Evolutionary conservation across 2,113 vertebrate genomes (phyloP).

Genomic region (Neogobius melanostomus): DNA sequence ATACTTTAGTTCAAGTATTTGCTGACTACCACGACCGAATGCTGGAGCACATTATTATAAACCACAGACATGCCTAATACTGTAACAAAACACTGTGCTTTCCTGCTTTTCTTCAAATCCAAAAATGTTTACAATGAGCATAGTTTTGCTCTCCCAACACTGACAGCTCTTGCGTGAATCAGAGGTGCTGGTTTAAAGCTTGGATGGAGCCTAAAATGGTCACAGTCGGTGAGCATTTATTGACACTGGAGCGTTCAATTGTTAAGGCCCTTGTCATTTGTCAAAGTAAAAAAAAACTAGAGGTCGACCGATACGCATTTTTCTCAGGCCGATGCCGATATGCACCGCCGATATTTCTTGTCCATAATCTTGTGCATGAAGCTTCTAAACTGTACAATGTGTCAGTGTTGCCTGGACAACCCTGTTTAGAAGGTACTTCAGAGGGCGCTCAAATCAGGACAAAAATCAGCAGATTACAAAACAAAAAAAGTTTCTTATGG

Average conservation of each 20-base stretch:
- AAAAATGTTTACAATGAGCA: not conserved
- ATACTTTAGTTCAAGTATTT: not conserved
- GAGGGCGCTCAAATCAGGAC: too few relatives aligned
- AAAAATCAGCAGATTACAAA: too few relatives aligned
- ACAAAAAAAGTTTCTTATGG: too few relatives aligned
- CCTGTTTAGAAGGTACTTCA: too few relatives aligned
- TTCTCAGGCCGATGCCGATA: too few relatives aligned
- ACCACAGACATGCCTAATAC: constrained; percentile 3
- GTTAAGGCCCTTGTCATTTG: not conserved
- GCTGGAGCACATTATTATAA: not conserved
- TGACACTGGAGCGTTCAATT: constrained; percentile 1
- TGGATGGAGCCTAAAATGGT: constrained; percentile 4
- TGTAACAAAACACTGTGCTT: not conserved
- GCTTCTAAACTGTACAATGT: too few relatives aligned
- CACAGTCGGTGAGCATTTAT: not conserved
- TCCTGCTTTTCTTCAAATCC: not conserved
- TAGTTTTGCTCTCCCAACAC: not conserved
- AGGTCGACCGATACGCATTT: too few relatives aligned
- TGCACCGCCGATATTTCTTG: too few relatives aligned
- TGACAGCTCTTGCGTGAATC: not conserved
- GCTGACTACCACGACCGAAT: not conserved
- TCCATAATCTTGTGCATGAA: too few relatives aligned
- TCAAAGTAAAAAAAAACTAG: constrained; percentile 21
- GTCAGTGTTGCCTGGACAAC: too few relatives aligned
- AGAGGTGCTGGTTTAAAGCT: not conserved